phyloP scores from a whole-genome alignment of 2,113 vertebrate genomes.

The Oplegnathus fasciatus region DNA sequence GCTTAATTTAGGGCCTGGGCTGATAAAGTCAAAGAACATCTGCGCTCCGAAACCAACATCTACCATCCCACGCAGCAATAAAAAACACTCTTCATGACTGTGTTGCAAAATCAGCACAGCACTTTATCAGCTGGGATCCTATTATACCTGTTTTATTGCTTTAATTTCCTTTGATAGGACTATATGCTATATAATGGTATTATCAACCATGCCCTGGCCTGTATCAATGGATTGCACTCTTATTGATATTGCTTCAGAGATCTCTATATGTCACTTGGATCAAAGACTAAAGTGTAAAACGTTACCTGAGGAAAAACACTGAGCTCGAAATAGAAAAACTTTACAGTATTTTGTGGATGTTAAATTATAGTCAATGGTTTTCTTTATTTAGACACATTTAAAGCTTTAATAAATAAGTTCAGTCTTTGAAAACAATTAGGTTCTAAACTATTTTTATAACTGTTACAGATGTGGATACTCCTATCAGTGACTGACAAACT shows the following conservation, averaged over 20 bases:
- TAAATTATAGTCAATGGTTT: not conserved
- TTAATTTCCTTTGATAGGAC: not conserved
- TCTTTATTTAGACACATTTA: not conserved
- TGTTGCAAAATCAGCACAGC: not conserved
- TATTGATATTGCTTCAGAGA: not conserved
- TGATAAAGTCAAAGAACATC: not conserved
- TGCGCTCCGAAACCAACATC: not conserved
- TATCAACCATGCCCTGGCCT: not conserved
- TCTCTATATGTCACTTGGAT: not conserved
- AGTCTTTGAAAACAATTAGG: too few relatives aligned
- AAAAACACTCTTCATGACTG: not conserved
- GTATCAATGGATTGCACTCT: not conserved
- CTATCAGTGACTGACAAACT: not conserved
- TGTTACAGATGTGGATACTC: too few relatives aligned
- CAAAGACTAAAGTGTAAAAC: not conserved
- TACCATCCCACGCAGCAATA: not conserved
- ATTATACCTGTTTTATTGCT: not conserved
- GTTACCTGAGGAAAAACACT: not conserved
- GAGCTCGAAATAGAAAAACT: not conserved
- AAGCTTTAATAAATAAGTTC: not conserved
- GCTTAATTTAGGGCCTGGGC: not conserved
- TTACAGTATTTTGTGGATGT: not conserved
- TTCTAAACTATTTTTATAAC: not conserved
- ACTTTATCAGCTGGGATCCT: not conserved
- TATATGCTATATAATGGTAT: too few relatives aligned